phyloP scores from a whole-genome alignment of 1,140 invertebrate species.

The Caenorhabditis tropicalis region DNA sequence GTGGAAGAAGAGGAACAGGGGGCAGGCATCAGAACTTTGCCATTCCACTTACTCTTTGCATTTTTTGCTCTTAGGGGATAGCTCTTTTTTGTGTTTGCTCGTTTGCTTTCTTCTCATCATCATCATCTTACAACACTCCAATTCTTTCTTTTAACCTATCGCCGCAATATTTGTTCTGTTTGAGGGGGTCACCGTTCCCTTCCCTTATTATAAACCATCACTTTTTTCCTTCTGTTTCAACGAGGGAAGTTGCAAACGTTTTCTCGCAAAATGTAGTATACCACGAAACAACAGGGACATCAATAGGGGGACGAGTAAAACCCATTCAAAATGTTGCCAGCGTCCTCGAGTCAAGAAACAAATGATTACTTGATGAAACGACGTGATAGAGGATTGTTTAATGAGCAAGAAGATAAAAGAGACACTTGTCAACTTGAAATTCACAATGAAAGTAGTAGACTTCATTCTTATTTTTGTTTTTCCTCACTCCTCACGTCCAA shows the following conservation, averaged over 20 bases:
- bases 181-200: background rate
- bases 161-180: background rate
- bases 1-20: background rate
- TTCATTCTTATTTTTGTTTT: background rate
- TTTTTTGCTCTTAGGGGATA: background rate
- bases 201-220: background rate
- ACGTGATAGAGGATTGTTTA: background rate
- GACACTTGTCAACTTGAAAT: background rate
- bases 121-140: slow-evolving; percentile 30
- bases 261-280: background rate
- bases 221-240: background rate
- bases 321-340: slow-evolving; percentile 2
- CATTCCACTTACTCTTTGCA: background rate
- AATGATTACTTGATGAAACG: slow-evolving; percentile 45
- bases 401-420: slow-evolving; percentile 7
- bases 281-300: background rate
- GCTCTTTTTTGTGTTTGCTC: background rate
- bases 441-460: background rate
- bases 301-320: too few species aligned
- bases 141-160: background rate
- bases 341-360: background rate
- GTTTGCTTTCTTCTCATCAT: slow-evolving; percentile 33
- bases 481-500: background rate
- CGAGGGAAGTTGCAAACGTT: background rate
- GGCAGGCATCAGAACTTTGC: background rate